These are phyloP conservation scores for Tinea trinotella DNA, from an alignment of 2,888 invertebrate genomes.

Conservation along the genomic window DNA sequence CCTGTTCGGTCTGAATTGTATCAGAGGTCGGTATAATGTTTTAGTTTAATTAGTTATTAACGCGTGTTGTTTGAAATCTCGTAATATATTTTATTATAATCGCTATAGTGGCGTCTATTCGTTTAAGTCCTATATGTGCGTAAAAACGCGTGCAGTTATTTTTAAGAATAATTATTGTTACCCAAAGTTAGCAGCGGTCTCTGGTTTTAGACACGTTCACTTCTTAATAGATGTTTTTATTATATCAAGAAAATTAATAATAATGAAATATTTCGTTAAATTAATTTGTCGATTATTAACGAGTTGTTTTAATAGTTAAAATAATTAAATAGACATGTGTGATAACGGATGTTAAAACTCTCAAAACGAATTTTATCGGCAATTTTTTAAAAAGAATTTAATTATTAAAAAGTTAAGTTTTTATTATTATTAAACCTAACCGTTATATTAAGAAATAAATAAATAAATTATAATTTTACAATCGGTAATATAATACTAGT, in stretches of 20 bases:
- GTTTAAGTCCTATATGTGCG: background rate
- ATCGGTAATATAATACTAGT: background rate
- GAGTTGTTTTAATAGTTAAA: conserved; percentile 6
- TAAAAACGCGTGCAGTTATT: conserved; percentile 57
- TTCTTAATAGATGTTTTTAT: background rate
- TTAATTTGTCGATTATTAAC: conserved; percentile 2
- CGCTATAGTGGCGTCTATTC: background rate
- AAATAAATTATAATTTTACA: background rate
- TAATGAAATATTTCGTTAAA: conserved; percentile 6
- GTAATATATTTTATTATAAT: conserved; percentile 47
- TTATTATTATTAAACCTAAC: background rate
- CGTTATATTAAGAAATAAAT: background rate
- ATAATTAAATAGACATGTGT: background rate
- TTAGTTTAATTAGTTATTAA: conserved; percentile 50
- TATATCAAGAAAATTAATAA: background rate
- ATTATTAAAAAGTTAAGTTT: conserved; percentile 15
- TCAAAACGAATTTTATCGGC: conserved; percentile 15
- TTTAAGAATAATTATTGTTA: conserved; percentile 56
- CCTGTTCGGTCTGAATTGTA: background rate
- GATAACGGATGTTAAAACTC: conserved; percentile 5
- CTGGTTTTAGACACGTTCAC: background rate
- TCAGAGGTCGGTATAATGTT: conserved; percentile 25
- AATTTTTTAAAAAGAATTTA: conserved; percentile 14
- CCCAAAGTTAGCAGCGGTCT: conserved; percentile 48
- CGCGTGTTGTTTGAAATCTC: conserved; percentile 70